Evolutionary conservation across 1,140 invertebrate species (phyloP).

Genomic region (Drosophila guanche): DNA sequence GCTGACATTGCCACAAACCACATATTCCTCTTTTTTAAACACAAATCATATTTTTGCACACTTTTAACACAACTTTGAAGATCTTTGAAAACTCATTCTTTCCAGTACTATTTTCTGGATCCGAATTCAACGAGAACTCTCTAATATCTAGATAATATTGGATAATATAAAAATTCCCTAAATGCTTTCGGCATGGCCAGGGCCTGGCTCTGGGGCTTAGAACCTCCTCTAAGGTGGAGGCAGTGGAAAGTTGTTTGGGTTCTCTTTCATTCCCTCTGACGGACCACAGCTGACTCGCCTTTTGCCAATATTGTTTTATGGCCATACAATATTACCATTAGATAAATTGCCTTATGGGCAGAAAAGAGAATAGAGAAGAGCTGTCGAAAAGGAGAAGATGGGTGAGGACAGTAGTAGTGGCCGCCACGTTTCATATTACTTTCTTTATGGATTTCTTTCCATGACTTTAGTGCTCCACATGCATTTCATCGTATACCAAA

Average conservation of each 20-base stretch:
- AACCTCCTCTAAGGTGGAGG: conserved; percentile 49
- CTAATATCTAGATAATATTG: neutral
- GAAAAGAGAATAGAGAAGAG: neutral
- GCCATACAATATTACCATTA: conserved; percentile 81
- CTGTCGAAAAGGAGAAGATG: neutral
- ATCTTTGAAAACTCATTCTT: too few relatives aligned
- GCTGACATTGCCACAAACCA: too few relatives aligned
- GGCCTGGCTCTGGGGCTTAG: neutral
- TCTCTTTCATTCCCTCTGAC: conserved; percentile 9
- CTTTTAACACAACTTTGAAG: too few relatives aligned
- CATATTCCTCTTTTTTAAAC: too few relatives aligned
- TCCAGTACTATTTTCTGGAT: too few relatives aligned
- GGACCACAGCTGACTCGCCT: conserved; percentile 56
- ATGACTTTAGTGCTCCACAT: conserved; percentile 56
- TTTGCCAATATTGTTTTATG: conserved; percentile 80
- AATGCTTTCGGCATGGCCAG: too few relatives aligned
- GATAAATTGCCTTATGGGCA: conserved; percentile 74
- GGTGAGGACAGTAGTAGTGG: neutral
- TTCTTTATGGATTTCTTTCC: conserved; percentile 75
- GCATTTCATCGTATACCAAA: conserved; percentile 43
- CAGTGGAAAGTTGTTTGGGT: conserved; percentile 13
- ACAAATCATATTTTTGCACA: too few relatives aligned
- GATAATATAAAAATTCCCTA: conserved; percentile 15
- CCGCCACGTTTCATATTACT: conserved; percentile 77
- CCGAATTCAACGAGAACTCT: too few relatives aligned